Base-by-base conservation (phyloP, 2,888 invertebrate species). In the Creontiades dilutus region DNA sequence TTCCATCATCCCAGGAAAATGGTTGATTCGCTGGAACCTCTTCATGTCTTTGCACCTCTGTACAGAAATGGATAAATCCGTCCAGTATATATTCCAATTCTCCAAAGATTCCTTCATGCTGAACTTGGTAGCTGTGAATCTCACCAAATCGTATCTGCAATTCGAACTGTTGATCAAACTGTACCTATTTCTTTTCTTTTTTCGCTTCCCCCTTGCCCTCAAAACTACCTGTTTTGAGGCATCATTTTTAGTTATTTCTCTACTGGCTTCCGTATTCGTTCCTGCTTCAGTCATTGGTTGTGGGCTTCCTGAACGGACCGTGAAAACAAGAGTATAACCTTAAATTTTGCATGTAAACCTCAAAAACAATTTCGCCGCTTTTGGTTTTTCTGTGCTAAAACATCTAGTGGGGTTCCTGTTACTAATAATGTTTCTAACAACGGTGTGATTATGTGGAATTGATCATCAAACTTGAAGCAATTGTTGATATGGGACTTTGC, bases 1-100 rank as follows among this genome's bases (percentile, higher is more conserved):
- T 93, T 97, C 97, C 92, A 95, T 94, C 97, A 97, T 97, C 89
- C 97, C 97, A 0, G 98, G 98, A 93, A 98, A 98, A 93, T 98
- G 98, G 93, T 98, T 98, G 91, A 98, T 97, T 93, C 97, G 96
- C 93, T 94, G 94, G 93, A 96, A 98, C 91, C 97, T 95, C 93
- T 97, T 98, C 97, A 98, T 97, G 92, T 97, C 97, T 93, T 98
- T 98, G 81, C 97, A 97, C 88, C 97, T 94, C 92, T 98, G 98
- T 0, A 97, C 95, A 12, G 97, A 96, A 27, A 98, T 96, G 91
- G 97, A 96, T 92, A 96, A 95, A 93, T 98, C 98, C 0, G 97
- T 97, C 98, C 98, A 98, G 92, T 96, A 97, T 91, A 98, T 95
- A 93, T 97, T 97, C 98, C 98, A 98, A 87, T 96, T 95, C 90